Percentiles rank a stretch among this genome's conserved stretches.
Evolutionary conservation across 2,888 invertebrate species (phyloP).

Genomic region (Pharmacophagus antenor): DNA sequence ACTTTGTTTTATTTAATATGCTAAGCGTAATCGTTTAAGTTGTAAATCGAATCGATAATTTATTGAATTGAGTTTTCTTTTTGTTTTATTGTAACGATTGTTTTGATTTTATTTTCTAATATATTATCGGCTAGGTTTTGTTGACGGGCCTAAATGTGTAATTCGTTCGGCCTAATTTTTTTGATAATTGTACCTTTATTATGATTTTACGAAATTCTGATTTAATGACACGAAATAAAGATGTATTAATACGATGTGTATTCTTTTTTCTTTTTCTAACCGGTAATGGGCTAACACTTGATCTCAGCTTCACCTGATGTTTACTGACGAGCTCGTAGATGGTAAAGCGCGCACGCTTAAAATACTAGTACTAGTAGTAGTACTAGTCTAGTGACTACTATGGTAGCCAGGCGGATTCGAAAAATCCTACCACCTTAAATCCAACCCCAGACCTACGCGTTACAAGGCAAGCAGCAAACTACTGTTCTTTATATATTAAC

Average conservation of each 20-base stretch:
- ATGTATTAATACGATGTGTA: slow-evolving; percentile 57
- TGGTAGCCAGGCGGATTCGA: too few relatives aligned
- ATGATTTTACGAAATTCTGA: slow-evolving; percentile 33
- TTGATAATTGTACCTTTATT: slow-evolving; percentile 35
- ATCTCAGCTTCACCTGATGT: too few relatives aligned
- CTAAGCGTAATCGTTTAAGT: slow-evolving; percentile 37
- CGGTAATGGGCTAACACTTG: background rate
- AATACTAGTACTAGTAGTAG: too few relatives aligned
- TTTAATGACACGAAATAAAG: slow-evolving; percentile 72
- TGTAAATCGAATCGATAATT: slow-evolving; percentile 41
- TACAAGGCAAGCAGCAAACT: too few relatives aligned
- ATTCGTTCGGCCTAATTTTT: slow-evolving; percentile 49
- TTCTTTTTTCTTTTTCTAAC: slow-evolving; percentile 31
- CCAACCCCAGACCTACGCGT: too few relatives aligned
- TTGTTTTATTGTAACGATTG: slow-evolving; percentile 40
- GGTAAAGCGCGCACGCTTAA: too few relatives aligned
- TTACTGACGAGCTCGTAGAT: too few relatives aligned
- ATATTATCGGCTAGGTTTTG: slow-evolving; percentile 25
- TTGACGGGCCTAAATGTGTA: slow-evolving; percentile 43
- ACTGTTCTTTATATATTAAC: too few relatives aligned
- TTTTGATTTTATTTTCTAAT: slow-evolving; percentile 42
- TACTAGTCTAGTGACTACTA: too few relatives aligned
- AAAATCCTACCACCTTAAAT: too few relatives aligned
- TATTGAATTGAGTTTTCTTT: slow-evolving; percentile 44
- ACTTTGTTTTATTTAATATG: slow-evolving; percentile 37